Base-by-base conservation (phyloP, 2,888 invertebrate species). In the Epinotia brunnichana region DNA sequence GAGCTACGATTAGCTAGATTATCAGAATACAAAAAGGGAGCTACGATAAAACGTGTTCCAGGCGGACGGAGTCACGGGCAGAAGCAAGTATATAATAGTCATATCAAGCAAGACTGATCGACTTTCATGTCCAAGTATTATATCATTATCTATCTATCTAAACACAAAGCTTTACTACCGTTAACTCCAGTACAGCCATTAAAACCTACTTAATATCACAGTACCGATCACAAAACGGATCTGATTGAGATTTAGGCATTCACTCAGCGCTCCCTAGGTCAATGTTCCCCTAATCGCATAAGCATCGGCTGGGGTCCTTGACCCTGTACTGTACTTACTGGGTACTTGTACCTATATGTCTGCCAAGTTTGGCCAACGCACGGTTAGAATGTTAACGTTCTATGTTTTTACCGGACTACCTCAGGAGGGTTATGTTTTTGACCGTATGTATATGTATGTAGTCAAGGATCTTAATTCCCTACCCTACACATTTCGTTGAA, bases 231-330 rank as follows among this genome's bases (percentile, higher is more conserved):
- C 29, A 71, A 54, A 67, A 60, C 19, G 66, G 60, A 71, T 66
- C 71, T 35, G 71, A 62, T 68, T 67, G 72, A 68, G 67, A 60
- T 78, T 78, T 78, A 78, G 76, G 78, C 83, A 79, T 83, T 82
- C 79, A 79, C 77, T 77, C 75, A 70, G 79, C 78, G 59, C 63
- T 72, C 76, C 76, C 70, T 74, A 79, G 89, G 89, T 90, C 90
- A 87, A 82, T 79, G 89, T 79, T 84, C 88, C 85, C 84, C 90
- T 90, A 88, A 90, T 90, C 88, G 87, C 83, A 83, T 86, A 79
- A 80, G 80, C 84, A 87, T 82, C 83, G 81, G 76, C 74, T 24
- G 39, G 69, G 82, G 77, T 82, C 80, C 77, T 77, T 77, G 81
- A 80, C 81, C 79, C 72, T 75, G 74, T 68, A 68, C 68, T 71